A percentile compares a stretch with the other conserved stretches of the same genome.
phyloP scores from a whole-genome alignment of 2,888 invertebrate genomes.

The Eulithis prunata region DNA sequence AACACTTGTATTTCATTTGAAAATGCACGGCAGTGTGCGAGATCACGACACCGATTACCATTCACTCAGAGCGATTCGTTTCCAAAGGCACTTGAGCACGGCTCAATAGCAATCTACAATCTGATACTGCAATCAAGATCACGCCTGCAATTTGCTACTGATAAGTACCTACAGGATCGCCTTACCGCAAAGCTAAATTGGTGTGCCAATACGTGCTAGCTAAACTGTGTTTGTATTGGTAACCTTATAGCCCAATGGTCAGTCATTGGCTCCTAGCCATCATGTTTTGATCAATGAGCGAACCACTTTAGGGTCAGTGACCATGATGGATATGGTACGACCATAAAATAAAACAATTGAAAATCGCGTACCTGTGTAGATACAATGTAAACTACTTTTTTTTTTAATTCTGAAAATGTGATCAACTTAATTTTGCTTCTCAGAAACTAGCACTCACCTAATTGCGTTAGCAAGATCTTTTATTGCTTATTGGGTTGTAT shows the following conservation, averaged over 20 bases:
- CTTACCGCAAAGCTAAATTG: constrained; percentile 40
- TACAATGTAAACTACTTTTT: too few species aligned
- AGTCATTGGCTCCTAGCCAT: not conserved
- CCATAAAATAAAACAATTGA: not conserved
- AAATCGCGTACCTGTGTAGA: not conserved
- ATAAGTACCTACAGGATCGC: constrained; percentile 35
- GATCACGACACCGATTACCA: constrained; percentile 11
- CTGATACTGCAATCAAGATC: constrained; percentile 34
- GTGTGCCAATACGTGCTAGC: not conserved
- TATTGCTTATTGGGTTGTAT: too few species aligned
- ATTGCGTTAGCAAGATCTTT: too few species aligned
- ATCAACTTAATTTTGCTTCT: too few species aligned
- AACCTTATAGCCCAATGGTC: not conserved
- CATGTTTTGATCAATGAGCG: not conserved
- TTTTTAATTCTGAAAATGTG: too few species aligned
- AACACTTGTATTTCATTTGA: not conserved
- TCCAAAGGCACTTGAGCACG: constrained; percentile 15
- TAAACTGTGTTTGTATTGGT: not conserved
- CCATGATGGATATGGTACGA: too few species aligned
- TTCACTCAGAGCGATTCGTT: constrained; percentile 23
- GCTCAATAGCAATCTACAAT: constrained; percentile 23
- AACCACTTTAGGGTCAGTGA: not conserved
- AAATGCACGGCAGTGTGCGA: constrained; percentile 7
- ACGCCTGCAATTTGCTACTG: constrained; percentile 32
- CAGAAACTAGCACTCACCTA: too few species aligned